Conservation (phyloP, 2,888 invertebrate species). For the Scrobipalpa costella region DNA sequence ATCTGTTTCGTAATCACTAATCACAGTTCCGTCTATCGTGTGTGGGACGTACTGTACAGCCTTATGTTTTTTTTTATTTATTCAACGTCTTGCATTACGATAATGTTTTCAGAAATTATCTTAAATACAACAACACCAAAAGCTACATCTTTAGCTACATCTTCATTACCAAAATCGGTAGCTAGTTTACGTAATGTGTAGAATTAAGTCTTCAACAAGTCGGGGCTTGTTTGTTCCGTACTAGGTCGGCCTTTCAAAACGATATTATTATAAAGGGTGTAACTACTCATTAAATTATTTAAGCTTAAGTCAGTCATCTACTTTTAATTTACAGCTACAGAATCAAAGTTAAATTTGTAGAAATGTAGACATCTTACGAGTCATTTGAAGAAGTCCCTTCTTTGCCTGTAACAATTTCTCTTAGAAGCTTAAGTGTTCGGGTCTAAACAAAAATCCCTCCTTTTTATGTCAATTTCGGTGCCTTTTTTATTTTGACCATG, state of each 20-base stretch:
- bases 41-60: constrained; percentile 46
- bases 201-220: constrained; percentile 46
- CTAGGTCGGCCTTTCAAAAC: constrained; percentile 42
- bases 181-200: constrained; percentile 43
- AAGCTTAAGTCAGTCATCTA: no score
- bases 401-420: background rate
- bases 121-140: constrained; percentile 1
- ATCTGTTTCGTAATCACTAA: constrained; percentile 59
- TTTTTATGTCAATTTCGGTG: no score
- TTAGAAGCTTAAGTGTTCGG: no score
- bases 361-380: no score
- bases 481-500: no score
- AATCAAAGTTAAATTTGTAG: no score
- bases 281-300: no score
- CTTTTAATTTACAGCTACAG: no score
- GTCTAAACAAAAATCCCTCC: no score
- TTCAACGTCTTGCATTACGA: constrained; percentile 37
- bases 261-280: constrained; percentile 32
- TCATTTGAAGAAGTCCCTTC: no score
- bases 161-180: constrained; percentile 41
- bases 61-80: constrained; percentile 41
- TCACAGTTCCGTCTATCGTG: constrained; percentile 41
- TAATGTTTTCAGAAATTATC: constrained; percentile 2
- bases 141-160: constrained; percentile 27
- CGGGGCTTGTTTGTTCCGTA: constrained; percentile 39